These are phyloP conservation scores for Lampropteryx suffumata DNA, from an alignment of 2,888 invertebrate genomes.

Conservation along the genomic window DNA sequence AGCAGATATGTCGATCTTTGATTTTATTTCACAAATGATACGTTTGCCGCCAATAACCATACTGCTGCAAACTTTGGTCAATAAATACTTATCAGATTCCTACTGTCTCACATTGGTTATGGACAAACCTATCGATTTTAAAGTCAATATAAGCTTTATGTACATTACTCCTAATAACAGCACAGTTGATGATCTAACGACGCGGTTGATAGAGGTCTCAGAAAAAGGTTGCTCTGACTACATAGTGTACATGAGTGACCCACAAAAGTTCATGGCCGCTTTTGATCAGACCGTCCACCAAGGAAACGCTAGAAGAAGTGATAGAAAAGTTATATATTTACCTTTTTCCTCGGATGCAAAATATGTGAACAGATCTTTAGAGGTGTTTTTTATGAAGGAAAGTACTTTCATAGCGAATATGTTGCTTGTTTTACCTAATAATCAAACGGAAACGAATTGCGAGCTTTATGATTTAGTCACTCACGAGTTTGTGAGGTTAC, in stretches of 20 bases:
- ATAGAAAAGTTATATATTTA: slow-evolving; percentile 69
- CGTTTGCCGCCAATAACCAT: slow-evolving; percentile 37
- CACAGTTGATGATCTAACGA: slow-evolving; percentile 38
- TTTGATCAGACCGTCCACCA: slow-evolving; percentile 63
- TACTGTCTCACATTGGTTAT: slow-evolving; percentile 62
- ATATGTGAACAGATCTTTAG: slow-evolving; percentile 33
- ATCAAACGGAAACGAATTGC: slow-evolving; percentile 33
- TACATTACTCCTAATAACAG: slow-evolving; percentile 43
- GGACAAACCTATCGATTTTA: slow-evolving; percentile 47
- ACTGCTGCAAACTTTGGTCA: slow-evolving; percentile 55
- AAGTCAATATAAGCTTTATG: slow-evolving; percentile 43
- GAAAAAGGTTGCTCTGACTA: slow-evolving; percentile 78
- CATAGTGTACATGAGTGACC: slow-evolving; percentile 59
- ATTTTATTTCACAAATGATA: too few relatives aligned
- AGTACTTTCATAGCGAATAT: slow-evolving; percentile 62
- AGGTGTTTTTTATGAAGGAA: slow-evolving; percentile 56
- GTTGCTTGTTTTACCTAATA: too few relatives aligned
- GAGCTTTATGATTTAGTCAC: slow-evolving; percentile 59
- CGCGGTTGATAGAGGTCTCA: slow-evolving; percentile 53
- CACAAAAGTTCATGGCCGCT: slow-evolving; percentile 58
- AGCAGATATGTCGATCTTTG: too few relatives aligned
- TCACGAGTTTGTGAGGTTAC: slow-evolving; percentile 66
- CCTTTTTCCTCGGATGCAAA: slow-evolving; percentile 40
- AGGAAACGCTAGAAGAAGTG: slow-evolving; percentile 67
- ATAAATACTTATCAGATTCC: slow-evolving; percentile 52